These are phyloP conservation scores for Rutpela maculata DNA, from an alignment of 2,888 invertebrate genomes.

Conservation along the genomic window DNA sequence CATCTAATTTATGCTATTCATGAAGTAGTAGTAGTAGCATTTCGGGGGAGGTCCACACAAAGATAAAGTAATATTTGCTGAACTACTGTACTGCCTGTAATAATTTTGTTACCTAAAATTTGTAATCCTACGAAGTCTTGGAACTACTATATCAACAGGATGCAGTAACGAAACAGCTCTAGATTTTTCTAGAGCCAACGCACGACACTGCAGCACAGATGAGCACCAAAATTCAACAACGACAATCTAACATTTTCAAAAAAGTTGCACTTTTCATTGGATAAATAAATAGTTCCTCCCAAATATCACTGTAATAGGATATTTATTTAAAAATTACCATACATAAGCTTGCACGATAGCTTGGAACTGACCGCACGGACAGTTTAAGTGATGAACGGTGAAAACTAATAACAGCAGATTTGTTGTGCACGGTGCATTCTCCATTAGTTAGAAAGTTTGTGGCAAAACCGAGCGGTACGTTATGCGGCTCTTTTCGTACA, in stretches of 20 bases:
- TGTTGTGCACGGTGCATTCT: not conserved
- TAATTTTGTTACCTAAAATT: not conserved
- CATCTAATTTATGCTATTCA: no score
- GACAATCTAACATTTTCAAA: not conserved
- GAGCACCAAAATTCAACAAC: not conserved
- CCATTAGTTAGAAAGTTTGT: constrained; percentile 2
- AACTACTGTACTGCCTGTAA: no score
- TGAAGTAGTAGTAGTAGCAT: no score
- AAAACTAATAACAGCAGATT: not conserved
- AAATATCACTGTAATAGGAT: no score
- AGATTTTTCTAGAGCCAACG: not conserved
- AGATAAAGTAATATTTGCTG: no score
- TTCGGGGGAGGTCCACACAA: no score
- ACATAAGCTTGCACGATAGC: not conserved
- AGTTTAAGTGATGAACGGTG: not conserved
- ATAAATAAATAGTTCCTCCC: not conserved
- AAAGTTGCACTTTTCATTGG: not conserved
- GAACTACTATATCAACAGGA: not conserved
- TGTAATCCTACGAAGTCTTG: not conserved
- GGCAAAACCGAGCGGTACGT: not conserved
- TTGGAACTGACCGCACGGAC: not conserved
- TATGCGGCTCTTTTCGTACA: not conserved
- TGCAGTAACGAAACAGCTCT: not conserved
- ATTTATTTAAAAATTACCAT: not conserved
- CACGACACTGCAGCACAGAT: not conserved